Evolutionary conservation across 2,113 vertebrate genomes (phyloP).

Genomic region (Semicossyphus pulcher): DNA sequence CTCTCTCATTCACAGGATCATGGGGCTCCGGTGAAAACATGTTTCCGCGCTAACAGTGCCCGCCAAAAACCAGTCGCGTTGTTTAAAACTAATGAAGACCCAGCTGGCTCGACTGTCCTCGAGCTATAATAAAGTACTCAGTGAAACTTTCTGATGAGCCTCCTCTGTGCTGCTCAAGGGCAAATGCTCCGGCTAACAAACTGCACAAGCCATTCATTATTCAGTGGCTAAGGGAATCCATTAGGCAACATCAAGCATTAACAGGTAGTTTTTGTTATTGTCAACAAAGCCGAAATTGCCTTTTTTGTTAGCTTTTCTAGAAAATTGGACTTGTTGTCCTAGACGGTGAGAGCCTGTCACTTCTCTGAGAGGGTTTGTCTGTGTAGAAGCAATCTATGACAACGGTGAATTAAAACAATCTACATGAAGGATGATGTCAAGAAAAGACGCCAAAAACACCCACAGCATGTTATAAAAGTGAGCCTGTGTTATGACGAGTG

Average conservation of each 20-base stretch:
- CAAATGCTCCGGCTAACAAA: conserved; percentile 36
- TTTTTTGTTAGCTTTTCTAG: background rate
- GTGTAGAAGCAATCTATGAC: background rate
- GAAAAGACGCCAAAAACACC: background rate
- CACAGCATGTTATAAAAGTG: conserved; percentile 30
- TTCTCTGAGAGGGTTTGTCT: conserved; percentile 4
- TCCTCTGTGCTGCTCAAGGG: conserved; percentile 24
- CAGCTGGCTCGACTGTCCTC: conserved; percentile 60
- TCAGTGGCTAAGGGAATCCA: conserved; percentile 12
- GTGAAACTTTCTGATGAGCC: conserved; percentile 42
- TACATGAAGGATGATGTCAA: background rate
- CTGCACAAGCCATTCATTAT: conserved; percentile 10
- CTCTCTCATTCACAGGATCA: conserved; percentile 47
- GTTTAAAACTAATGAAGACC: conserved; percentile 70
- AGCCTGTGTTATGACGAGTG: conserved; percentile 21
- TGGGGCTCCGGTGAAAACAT: conserved; percentile 51
- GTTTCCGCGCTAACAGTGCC: conserved; percentile 30
- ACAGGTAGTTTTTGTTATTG: background rate
- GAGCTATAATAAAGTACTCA: conserved; percentile 56
- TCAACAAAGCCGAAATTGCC: background rate
- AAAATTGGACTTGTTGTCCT: conserved; percentile 1
- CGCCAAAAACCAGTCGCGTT: conserved; percentile 57
- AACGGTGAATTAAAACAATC: background rate
- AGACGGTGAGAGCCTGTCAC: background rate
- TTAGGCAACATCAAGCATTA: conserved; percentile 5